Conservation (phyloP, 2,888 invertebrate species). For the Temnothorax rugatulus region DNA sequence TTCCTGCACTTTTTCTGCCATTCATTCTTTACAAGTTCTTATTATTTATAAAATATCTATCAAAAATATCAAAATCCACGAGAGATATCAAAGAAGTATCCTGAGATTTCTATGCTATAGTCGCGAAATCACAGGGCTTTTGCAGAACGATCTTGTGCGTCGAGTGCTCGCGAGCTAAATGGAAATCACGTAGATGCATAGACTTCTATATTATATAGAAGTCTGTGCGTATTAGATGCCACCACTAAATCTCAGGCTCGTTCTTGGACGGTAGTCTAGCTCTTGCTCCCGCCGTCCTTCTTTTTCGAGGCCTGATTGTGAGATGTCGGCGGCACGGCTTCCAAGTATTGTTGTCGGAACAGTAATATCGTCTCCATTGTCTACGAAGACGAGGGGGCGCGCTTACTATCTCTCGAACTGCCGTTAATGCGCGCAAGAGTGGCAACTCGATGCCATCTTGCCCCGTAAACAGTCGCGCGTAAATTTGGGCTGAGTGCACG, state of each 20-base stretch:
- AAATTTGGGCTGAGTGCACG: slow-evolving; percentile 77
- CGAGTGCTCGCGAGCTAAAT: not conserved
- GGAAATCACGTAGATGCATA: too few relatives aligned
- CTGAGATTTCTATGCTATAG: not conserved
- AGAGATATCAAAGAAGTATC: not conserved
- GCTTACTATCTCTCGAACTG: slow-evolving; percentile 69
- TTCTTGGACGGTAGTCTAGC: slow-evolving; percentile 31
- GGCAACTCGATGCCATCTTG: slow-evolving; percentile 74
- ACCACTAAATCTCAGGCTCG: slow-evolving; percentile 51
- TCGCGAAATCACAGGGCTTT: not conserved
- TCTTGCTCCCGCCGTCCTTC: slow-evolving; percentile 48
- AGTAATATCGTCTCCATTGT: slow-evolving; percentile 75
- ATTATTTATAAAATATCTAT: not conserved
- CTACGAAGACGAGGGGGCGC: slow-evolving; percentile 66
- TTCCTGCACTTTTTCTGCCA: not conserved
- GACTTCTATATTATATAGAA: too few relatives aligned
- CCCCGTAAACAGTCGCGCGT: slow-evolving; percentile 79
- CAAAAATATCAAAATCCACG: not conserved
- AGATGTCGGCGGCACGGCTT: slow-evolving; percentile 65
- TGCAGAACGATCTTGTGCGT: not conserved
- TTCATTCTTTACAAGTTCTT: not conserved
- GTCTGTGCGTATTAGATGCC: slow-evolving; percentile 47
- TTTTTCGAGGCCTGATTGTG: slow-evolving; percentile 44
- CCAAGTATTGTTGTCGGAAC: slow-evolving; percentile 71
- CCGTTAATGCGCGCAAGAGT: slow-evolving; percentile 78